Percentiles rank a stretch among this genome's conserved stretches.
These are phyloP conservation scores for Philonicus albiceps DNA, from an alignment of 2,888 invertebrate genomes.

Conservation along the genomic window DNA sequence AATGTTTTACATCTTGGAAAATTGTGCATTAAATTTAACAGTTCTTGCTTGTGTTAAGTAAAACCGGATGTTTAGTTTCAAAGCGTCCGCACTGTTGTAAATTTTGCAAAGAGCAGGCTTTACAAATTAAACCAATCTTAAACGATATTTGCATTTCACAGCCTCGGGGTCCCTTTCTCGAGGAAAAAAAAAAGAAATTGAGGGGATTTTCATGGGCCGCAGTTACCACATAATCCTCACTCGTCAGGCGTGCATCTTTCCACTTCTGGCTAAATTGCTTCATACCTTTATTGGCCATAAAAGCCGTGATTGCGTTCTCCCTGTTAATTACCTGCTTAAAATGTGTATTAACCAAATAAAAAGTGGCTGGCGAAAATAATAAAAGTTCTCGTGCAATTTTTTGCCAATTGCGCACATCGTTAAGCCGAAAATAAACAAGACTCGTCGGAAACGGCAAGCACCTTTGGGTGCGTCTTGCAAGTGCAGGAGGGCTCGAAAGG, in stretches of 20 bases:
- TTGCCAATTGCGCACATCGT: conserved; percentile 26
- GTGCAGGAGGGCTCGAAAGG: not conserved
- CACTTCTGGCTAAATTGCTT: conserved; percentile 7
- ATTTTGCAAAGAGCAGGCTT: not conserved
- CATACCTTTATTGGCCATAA: conserved; percentile 36
- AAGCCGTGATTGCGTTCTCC: not conserved
- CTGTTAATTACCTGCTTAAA: conserved; percentile 28
- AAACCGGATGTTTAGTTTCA: not conserved
- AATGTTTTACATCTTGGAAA: not conserved
- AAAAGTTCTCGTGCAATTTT: conserved; percentile 3
- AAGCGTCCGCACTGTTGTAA: not conserved
- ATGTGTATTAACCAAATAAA: conserved; percentile 31
- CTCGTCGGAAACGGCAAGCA: not conserved
- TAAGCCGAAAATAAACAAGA: conserved; percentile 26
- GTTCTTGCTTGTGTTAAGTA: not conserved
- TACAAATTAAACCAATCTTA: not conserved
- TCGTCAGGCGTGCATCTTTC: conserved; percentile 14
- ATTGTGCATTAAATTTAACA: not conserved
- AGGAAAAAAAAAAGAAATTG: not conserved
- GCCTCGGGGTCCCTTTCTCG: not conserved
- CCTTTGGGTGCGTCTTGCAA: not conserved
- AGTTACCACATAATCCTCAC: not conserved
- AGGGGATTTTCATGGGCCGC: not conserved
- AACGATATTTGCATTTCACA: not conserved
- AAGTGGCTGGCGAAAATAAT: not conserved